These are phyloP conservation scores for Trichonephila clavipes DNA, from an alignment of 1,140 invertebrate genomes.

Conservation along the genomic window DNA sequence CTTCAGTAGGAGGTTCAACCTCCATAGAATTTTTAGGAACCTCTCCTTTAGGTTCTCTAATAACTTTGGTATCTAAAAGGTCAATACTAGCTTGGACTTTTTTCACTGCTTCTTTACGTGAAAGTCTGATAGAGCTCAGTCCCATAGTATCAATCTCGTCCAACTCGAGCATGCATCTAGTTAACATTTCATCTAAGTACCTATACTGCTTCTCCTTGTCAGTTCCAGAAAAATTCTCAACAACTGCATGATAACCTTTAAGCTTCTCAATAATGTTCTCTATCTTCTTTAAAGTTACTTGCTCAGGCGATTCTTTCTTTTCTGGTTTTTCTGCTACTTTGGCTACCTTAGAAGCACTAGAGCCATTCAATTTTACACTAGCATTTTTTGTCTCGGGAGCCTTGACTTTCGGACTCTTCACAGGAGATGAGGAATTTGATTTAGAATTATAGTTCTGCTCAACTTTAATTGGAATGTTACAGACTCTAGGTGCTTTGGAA, in stretches of 20 bases:
- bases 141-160: conserved; percentile 96
- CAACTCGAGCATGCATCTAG: conserved; percentile 92
- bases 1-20: background rate
- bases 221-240: conserved; percentile 86
- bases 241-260: conserved; percentile 87
- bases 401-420: background rate
- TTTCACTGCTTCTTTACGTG: conserved; percentile 92
- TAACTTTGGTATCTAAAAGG: conserved; percentile 87
- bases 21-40: background rate
- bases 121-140: conserved; percentile 91
- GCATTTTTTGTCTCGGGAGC: background rate
- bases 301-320: background rate
- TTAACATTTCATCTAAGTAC: conserved; percentile 96
- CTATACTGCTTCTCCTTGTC: conserved; percentile 91
- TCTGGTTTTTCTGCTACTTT: background rate
- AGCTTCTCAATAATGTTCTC: conserved; percentile 90
- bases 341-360: background rate
- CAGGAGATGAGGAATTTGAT: background rate
- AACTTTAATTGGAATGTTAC: conserved; percentile 67
- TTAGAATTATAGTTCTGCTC: background rate
- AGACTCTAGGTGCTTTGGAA: conserved; percentile 8
- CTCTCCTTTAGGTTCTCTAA: background rate
- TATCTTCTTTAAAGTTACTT: conserved; percentile 85
- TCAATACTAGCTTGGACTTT: conserved; percentile 92
- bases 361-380: conserved; percentile 31